These are phyloP conservation scores for Macrobrachium rosenbergii DNA, from an alignment of 1,140 invertebrate species.

Conservation along the genomic window DNA sequence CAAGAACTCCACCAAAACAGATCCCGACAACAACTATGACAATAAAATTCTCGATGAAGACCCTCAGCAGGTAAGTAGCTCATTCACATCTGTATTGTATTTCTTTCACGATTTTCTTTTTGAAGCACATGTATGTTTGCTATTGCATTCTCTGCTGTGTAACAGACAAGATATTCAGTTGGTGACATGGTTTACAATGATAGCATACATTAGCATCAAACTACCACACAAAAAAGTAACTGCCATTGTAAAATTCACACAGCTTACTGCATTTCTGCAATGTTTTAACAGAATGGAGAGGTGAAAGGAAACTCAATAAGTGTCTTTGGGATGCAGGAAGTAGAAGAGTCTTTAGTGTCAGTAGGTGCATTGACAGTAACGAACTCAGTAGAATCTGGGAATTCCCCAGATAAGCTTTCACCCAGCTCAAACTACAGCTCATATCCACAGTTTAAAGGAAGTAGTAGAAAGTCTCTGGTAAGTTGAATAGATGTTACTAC, in stretches of 20 bases:
- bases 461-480: conserved; percentile 43
- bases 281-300: conserved; percentile 50
- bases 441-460: conserved; percentile 32
- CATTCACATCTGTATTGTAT: background rate
- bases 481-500: background rate
- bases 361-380: conserved; percentile 47
- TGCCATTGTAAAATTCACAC: no score
- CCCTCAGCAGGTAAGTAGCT: conserved; percentile 38
- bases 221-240: no score
- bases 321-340: conserved; percentile 50
- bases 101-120: no score
- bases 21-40: conserved; percentile 38
- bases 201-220: no score
- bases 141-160: no score
- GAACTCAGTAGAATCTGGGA: conserved; percentile 8
- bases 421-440: conserved; percentile 47
- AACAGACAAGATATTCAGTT: no score
- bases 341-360: conserved; percentile 58
- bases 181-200: no score
- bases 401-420: conserved; percentile 41
- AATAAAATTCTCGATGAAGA: conserved; percentile 53
- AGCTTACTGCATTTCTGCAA: no score
- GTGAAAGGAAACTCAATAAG: conserved; percentile 25
- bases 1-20: conserved; percentile 20
- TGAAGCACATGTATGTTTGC: background rate